Conservation (phyloP, 2,888 invertebrate species). For the Brachycybe producta region DNA sequence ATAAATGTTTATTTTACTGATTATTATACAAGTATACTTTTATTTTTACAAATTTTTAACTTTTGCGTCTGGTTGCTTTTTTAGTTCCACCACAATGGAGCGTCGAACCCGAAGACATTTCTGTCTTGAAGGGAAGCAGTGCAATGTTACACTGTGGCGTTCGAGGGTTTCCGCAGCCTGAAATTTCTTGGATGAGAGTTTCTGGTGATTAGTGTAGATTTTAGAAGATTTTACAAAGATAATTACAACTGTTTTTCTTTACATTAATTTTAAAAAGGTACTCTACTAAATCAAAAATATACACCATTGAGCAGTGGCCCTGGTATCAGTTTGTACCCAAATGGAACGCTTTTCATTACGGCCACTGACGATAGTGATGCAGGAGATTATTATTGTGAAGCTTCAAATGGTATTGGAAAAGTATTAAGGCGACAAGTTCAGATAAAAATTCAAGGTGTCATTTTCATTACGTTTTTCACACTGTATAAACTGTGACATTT, state of each 20-base stretch:
- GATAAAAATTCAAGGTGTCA: slow-evolving; percentile 78
- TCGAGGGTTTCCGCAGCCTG: slow-evolving; percentile 10
- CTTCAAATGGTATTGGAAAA: slow-evolving; percentile 88
- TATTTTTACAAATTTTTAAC: too few relatives aligned
- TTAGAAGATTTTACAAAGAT: neutral
- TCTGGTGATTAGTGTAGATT: slow-evolving; percentile 5
- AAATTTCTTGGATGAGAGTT: slow-evolving; percentile 10
- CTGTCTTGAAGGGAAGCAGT: slow-evolving; percentile 1
- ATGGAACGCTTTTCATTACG: neutral
- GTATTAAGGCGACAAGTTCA: slow-evolving; percentile 86
- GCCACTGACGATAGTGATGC: neutral
- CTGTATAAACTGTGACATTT: too few relatives aligned
- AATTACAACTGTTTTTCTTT: neutral
- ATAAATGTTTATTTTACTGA: neutral
- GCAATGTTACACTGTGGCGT: slow-evolving; percentile 13
- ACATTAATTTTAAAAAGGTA: too few relatives aligned
- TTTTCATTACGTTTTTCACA: slow-evolving; percentile 22
- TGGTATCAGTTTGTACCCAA: neutral
- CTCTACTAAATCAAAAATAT: too few relatives aligned
- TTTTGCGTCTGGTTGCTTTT: too few relatives aligned
- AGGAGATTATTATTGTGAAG: slow-evolving; percentile 90
- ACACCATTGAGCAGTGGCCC: neutral
- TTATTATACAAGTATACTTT: neutral
- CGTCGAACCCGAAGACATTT: slow-evolving; percentile 13
- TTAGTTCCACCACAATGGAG: slow-evolving; percentile 15